Percentiles rank a stretch among this genome's conserved stretches.
phyloP scores from a whole-genome alignment of 2,888 invertebrate species.

The Matsumyia berberina region DNA sequence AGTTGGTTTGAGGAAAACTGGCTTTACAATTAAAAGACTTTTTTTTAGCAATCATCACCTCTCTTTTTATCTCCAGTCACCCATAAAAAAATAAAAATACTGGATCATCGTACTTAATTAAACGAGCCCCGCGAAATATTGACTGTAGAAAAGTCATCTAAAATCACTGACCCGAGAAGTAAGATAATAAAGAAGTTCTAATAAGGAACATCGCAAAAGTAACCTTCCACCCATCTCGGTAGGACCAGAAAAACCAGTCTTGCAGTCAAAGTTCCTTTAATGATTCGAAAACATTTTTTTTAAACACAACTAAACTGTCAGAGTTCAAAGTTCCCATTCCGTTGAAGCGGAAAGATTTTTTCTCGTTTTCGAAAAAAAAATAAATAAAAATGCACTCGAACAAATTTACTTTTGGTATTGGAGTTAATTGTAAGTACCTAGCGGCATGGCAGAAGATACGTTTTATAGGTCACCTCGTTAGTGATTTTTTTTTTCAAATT shows the following conservation, averaged over 20 bases:
- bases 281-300: conserved; percentile 44
- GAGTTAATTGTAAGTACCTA: not conserved
- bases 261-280: conserved; percentile 51
- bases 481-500: not conserved
- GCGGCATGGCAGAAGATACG: not conserved
- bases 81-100: not conserved
- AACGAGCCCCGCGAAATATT: not conserved
- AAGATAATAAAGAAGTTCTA: conserved; percentile 28
- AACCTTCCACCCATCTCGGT: not conserved
- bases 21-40: too few relatives aligned
- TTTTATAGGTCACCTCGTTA: conserved; percentile 30
- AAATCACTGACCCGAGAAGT: conserved; percentile 41
- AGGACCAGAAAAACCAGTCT: conserved; percentile 50
- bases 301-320: conserved; percentile 18
- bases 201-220: conserved; percentile 13
- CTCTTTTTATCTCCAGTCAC: not conserved
- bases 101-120: conserved; percentile 11
- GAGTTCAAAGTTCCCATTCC: conserved; percentile 58
- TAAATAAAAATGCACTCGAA: not conserved
- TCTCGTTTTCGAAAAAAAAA: not conserved
- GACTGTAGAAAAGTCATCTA: not conserved
- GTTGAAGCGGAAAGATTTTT: not conserved
- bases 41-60: too few relatives aligned
- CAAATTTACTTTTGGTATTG: not conserved
- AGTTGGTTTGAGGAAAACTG: too few relatives aligned